A percentile compares a stretch with the other conserved stretches of the same genome.
Conservation (phyloP, 2,888 invertebrate genomes). For the Monoplex corrugatus region DNA sequence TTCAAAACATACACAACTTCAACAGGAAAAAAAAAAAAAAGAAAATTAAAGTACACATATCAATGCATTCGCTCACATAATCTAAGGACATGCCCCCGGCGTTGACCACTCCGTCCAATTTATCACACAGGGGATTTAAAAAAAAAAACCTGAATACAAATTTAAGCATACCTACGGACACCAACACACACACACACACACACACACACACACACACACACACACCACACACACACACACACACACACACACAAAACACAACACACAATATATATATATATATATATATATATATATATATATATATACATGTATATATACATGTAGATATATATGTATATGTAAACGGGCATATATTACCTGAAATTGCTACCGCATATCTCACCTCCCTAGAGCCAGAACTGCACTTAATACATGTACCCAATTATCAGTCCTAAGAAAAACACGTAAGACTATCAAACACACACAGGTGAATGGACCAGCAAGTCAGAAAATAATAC, state of each 20-base stretch:
- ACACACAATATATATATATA: constrained; percentile 2
- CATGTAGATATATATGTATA: neutral
- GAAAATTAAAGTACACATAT: no score
- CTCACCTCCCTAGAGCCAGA: neutral
- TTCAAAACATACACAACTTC: no score
- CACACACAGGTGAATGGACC: neutral
- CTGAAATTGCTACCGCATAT: neutral
- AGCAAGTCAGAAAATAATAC: neutral
- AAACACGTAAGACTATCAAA: neutral
- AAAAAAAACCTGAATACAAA: no score
- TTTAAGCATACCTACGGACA: no score
- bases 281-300: constrained; percentile 33
- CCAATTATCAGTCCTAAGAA: neutral
- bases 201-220: neutral
- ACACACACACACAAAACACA: no score
- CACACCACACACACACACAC: no score
- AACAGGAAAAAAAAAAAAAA: no score
- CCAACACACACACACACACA: neutral
- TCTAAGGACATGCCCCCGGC: no score
- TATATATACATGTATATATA: neutral
- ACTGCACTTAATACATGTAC: neutral
- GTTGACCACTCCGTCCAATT: no score
- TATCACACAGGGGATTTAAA: no score
- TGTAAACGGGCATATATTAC: no score
- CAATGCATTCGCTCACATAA: no score